Evolutionary conservation across 2,888 invertebrate species (phyloP), one percentile per base, ranked within the genome.

Genomic region (Diaprepes abbreviatus): DNA sequence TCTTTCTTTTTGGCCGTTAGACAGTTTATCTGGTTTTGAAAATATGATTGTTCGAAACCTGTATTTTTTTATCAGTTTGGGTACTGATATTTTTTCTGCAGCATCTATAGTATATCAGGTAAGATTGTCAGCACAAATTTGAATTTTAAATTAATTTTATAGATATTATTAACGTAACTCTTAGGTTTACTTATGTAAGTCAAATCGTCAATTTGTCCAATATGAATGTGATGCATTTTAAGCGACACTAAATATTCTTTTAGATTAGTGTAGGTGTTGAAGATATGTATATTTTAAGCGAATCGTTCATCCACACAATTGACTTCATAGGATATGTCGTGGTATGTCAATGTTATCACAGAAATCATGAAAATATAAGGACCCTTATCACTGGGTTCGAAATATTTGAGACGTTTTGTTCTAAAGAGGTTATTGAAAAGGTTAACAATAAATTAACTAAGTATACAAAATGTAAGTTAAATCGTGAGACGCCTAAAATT

Each of bases 321-420:
- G 24, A 62, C 35, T 62, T 50, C n/a, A 1, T 48, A 19, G 62
- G 62, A 10, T 62, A 48, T 21, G 50, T 35, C 7, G 24, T 50
- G 17, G 62, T 62, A 3, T 62, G 45, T 9, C 50, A 62, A 19
- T 48, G 14, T 33, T 48, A 48, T 36, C 33, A 50, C 12, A 31
- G 36, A 24, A 62, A 50, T 48, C 50, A 50, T n/a, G 1, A 62
- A 14, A 35, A 12, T 19, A 50, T 50, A 16, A 62, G 35, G 12
- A 58, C 24, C 10, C 55, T 43, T 12, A 54, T 65, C 45, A 54
- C 52, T 48, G 59, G 55, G 60, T 65, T 28, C 36, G 36, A 52
- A 12, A 33, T 19, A 28, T 63, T 50, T 31, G 50, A 52, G 36
- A 36, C 14, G 50, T 68, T 68, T 63, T 60, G 54, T 33, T 45